Evolutionary conservation across 2,888 invertebrate species (phyloP).

Genomic region (Meganola albula): DNA sequence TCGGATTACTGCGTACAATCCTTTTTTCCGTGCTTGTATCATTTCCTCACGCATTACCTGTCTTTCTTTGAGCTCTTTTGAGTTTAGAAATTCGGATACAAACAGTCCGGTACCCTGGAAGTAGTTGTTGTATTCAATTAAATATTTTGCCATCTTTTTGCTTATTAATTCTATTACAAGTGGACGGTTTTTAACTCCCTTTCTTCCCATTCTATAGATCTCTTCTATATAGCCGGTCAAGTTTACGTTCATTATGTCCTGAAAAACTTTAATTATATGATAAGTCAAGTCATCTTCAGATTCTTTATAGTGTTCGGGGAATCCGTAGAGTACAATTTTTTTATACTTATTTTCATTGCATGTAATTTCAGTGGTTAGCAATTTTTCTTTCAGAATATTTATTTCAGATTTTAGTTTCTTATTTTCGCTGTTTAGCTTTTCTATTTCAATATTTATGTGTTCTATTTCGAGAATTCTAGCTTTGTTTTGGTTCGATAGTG

Average conservation of each 20-base stretch:
- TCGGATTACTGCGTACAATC: constrained; percentile 8
- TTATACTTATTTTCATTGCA: background rate
- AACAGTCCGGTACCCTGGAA: constrained; percentile 6
- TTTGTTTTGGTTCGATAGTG: background rate
- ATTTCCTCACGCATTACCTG: constrained; percentile 9
- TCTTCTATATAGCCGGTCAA: background rate
- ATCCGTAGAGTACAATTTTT: background rate
- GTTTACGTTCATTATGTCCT: background rate
- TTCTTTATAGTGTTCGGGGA: background rate
- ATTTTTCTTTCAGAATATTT: background rate
- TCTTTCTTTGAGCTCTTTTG: constrained; percentile 4
- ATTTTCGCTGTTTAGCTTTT: background rate
- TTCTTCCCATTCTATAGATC: background rate
- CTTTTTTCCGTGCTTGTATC: constrained; percentile 12
- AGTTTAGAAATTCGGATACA: constrained; percentile 10
- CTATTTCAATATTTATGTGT: background rate
- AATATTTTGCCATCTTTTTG: constrained; percentile 10
- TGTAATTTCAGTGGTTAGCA: too few species aligned
- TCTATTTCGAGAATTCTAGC: background rate
- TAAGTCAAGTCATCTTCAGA: background rate
- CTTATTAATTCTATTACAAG: constrained; percentile 15
- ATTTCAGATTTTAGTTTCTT: background rate
- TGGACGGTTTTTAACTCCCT: constrained; percentile 7
- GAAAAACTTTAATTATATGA: background rate
- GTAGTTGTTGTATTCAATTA: constrained; percentile 7